These are phyloP conservation scores for Zele albiditarsus DNA, from an alignment of 2,888 invertebrate genomes.

Conservation along the genomic window DNA sequence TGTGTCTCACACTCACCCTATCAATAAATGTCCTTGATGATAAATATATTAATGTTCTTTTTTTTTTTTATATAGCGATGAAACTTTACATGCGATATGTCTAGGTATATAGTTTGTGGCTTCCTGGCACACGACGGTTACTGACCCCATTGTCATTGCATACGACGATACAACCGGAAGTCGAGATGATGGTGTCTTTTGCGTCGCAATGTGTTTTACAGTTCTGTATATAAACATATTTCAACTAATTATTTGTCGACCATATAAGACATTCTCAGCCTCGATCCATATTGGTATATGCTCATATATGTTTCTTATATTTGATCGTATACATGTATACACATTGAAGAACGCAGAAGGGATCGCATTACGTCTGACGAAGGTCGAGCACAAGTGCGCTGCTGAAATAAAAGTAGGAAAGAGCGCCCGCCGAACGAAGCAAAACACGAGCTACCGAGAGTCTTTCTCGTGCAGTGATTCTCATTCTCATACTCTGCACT, in stretches of 20 bases:
- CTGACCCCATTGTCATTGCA: constrained; percentile 34
- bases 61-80: constrained; percentile 4
- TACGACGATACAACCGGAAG: constrained; percentile 33
- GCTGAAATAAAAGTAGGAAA: constrained; percentile 18
- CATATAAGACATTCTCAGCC: not conserved
- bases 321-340: not conserved
- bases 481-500: constrained; percentile 17
- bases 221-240: not conserved
- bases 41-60: not conserved
- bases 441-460: constrained; percentile 31
- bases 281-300: not conserved
- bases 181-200: constrained; percentile 7
- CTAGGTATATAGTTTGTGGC: constrained; percentile 24
- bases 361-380: constrained; percentile 39
- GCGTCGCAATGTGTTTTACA: not conserved
- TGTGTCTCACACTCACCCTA: no score
- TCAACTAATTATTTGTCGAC: not conserved
- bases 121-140: constrained; percentile 32
- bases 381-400: constrained; percentile 31
- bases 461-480: constrained; percentile 28
- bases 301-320: not conserved
- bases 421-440: constrained; percentile 33
- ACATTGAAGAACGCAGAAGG: constrained; percentile 24
- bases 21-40: no score
- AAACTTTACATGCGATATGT: constrained; percentile 17